These are phyloP conservation scores for Gymnorhina tibicen DNA, from an alignment of 2,113 vertebrate genomes.

Conservation along the genomic window DNA sequence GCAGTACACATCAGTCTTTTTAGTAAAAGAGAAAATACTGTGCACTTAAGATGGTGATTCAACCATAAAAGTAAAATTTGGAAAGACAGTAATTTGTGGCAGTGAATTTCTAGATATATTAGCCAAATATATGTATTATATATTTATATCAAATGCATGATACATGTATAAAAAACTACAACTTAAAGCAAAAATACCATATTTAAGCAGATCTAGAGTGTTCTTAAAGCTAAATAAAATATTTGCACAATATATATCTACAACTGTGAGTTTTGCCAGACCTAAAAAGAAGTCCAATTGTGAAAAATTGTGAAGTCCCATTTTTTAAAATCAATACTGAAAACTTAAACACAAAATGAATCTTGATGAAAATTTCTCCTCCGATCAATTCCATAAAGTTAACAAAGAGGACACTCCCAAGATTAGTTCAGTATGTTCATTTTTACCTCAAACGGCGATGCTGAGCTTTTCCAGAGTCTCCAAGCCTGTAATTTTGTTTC, in stretches of 20 bases:
- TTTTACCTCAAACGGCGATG: constrained; percentile 76
- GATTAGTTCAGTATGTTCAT: constrained; percentile 53
- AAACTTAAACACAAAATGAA: constrained; percentile 42
- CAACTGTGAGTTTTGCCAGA: background rate
- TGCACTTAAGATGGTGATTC: background rate
- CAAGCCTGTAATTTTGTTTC: constrained; percentile 75
- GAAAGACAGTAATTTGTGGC: background rate
- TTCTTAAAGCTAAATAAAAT: background rate
- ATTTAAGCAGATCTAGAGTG: background rate
- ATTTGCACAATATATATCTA: background rate
- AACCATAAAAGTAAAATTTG: background rate
- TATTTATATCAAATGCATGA: background rate
- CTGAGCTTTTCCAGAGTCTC: constrained; percentile 76
- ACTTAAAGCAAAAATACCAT: background rate
- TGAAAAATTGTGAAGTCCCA: background rate
- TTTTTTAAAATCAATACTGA: background rate
- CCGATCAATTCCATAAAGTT: constrained; percentile 3
- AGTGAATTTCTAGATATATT: background rate
- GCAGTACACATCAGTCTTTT: background rate
- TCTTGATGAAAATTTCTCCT: constrained; percentile 9
- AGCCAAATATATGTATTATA: background rate
- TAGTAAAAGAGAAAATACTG: background rate
- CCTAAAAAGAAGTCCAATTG: background rate
- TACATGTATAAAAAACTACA: background rate
- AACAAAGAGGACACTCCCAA: constrained; percentile 28